Evolutionary conservation across 2,113 vertebrate species (phyloP).

Genomic region (Caloenas nicobarica): DNA sequence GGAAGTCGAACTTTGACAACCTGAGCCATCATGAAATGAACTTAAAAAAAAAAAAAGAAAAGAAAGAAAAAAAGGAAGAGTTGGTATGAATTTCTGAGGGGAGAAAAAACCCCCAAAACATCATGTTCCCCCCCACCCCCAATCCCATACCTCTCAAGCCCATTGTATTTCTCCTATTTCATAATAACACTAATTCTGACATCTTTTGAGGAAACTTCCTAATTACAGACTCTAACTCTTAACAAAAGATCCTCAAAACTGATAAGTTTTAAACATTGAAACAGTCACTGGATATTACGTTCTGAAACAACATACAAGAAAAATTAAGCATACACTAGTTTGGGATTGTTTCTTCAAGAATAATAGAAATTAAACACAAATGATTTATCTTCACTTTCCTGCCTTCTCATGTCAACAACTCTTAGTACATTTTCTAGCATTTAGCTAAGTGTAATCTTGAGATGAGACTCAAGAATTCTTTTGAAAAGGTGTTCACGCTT

Average conservation of each 20-base stretch:
- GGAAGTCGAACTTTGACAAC: background rate
- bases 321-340: background rate
- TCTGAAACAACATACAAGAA: background rate
- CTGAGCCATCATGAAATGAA: background rate
- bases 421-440: background rate
- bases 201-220: background rate
- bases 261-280: background rate
- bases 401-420: background rate
- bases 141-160: background rate
- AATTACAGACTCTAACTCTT: background rate
- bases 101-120: background rate
- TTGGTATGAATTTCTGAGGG: background rate
- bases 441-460: background rate
- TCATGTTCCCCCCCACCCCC: background rate
- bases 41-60: background rate
- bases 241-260: background rate
- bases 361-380: background rate
- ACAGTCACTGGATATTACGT: background rate
- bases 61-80: background rate
- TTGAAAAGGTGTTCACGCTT: background rate
- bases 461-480: background rate
- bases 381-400: background rate
- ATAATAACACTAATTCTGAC: background rate
- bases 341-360: background rate
- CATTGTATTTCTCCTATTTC: background rate